Evolutionary conservation across 2,888 invertebrate genomes (phyloP), one percentile per base, ranked within the genome.

Genomic region (Hipparchia sbordonii): DNA sequence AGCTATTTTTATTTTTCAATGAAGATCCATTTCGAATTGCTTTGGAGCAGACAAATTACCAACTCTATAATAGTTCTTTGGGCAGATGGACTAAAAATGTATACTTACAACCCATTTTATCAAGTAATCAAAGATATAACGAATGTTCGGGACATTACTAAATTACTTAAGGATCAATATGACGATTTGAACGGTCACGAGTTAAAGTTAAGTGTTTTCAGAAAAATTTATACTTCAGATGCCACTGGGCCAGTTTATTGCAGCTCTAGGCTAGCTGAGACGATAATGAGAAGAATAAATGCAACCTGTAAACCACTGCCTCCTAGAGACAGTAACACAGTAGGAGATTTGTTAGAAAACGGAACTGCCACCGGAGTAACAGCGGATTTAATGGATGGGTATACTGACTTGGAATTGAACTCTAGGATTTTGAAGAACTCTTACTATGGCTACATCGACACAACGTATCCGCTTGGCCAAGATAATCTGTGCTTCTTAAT

Each of bases 401-500:
- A 95, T 65, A 86, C 94, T 0, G 95, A 95, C 74, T 79, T 95
- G 23, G 94, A 95, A 73, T 80, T 95, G 7, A 95, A 89, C 75
- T 92, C 94, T 0, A 85, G 95, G 70, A 94, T 95, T 62, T 83
- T 95, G 5, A 91, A 94, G 71, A 89, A 90, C 67, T 87, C 90
- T 0, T 95, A 94, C 76, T 87, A 90, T 13, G 91, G 91, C 1
- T 89, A 88, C 67, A 92, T 94, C 13, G 95, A 95, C 72, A 89
- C 89, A 2, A 94, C 95, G 0, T 90, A 94, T 67, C 94, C 95
- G 2, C 85, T 94, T 6, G 85, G 81, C 9, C 93, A 95, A 74
- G 95, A 95, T 74, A 93, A 94, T 78, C 78, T 95, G 9, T 95
- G 95, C 80, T 94, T 95, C 68, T 77, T 95, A 46, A 88, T 95